phyloP scores from a whole-genome alignment of 2,888 invertebrate genomes.

The Ormia ochracea region DNA sequence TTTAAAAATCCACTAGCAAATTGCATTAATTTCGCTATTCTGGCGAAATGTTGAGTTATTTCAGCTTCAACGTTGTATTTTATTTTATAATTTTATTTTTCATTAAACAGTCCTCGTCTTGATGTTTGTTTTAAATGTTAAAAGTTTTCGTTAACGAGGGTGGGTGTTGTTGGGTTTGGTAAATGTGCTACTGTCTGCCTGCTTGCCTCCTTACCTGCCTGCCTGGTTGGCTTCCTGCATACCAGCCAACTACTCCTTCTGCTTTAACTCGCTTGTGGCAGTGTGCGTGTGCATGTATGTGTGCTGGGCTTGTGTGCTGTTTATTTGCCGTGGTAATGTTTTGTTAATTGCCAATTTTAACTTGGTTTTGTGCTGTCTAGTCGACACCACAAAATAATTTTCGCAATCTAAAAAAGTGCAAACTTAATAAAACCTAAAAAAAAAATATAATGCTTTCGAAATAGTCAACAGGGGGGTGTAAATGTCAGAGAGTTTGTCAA shows the following conservation, averaged over 20 bases:
- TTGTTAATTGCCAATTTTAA: conserved; percentile 76
- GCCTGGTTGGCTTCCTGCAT: too few species aligned
- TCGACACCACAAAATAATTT: conserved; percentile 56
- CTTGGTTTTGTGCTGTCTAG: conserved; percentile 65
- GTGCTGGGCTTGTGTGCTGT: conserved; percentile 60
- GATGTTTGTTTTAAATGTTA: conserved; percentile 37
- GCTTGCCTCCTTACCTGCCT: too few species aligned
- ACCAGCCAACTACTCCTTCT: too few species aligned
- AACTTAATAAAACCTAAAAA: conserved; percentile 10
- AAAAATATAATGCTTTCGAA: conserved; percentile 26
- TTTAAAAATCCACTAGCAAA: conserved; percentile 11
- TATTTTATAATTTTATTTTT: conserved; percentile 22
- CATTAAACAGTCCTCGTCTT: conserved; percentile 25
- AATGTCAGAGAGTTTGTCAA: conserved; percentile 25
- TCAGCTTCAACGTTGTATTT: not conserved
- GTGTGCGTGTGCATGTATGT: not conserved
- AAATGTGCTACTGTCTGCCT: not conserved
- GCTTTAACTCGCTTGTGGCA: not conserved
- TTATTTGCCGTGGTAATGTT: conserved; percentile 74
- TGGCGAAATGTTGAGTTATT: not conserved
- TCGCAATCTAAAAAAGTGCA: not conserved
- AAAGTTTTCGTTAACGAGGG: not conserved
- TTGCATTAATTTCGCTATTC: conserved; percentile 17
- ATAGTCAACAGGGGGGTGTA: not conserved
- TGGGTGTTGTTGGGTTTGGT: not conserved